Percentiles rank a stretch among this genome's conserved stretches.
Evolutionary conservation across 2,797 vertebrate species (phyloP).

Genomic region (Onychomys torridus): DNA sequence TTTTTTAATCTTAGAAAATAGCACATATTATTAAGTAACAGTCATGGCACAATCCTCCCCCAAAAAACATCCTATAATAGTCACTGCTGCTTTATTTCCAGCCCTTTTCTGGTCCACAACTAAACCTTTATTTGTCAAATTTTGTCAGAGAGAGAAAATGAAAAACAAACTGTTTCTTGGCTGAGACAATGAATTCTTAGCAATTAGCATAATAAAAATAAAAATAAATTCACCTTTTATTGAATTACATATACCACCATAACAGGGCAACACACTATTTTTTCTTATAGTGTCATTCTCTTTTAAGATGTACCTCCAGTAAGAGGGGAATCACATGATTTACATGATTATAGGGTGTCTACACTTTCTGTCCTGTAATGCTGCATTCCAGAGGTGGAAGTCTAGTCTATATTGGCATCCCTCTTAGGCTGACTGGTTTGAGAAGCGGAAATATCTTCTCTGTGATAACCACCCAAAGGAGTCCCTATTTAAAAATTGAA

Average conservation of each 20-base stretch:
- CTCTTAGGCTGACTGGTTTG: conserved; percentile 17
- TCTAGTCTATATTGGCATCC: conserved; percentile 11
- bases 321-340: conserved; percentile 67
- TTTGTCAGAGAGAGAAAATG: conserved; percentile 82
- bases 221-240: conserved; percentile 86
- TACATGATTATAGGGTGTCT: conserved; percentile 64
- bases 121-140: conserved; percentile 79
- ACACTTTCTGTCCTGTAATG: conserved; percentile 46
- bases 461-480: neutral
- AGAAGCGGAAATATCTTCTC: conserved; percentile 43
- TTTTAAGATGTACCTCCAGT: conserved; percentile 68
- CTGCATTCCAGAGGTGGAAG: conserved; percentile 62
- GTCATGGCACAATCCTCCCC: conserved; percentile 41
- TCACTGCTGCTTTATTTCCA: conserved; percentile 77
- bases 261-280: conserved; percentile 82
- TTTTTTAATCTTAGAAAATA: conserved; percentile 64
- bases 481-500: neutral
- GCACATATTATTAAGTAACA: conserved; percentile 70
- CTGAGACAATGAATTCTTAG: conserved; percentile 85
- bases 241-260: conserved; percentile 78
- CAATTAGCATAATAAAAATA: conserved; percentile 87
- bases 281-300: conserved; percentile 68
- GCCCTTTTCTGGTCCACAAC: conserved; percentile 69
- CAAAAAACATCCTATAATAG: conserved; percentile 76
- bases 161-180: conserved; percentile 85